A percentile compares a stretch with the other conserved stretches of the same genome.
phyloP scores from a whole-genome alignment of 2,113 vertebrate species.

The Passer domesticus region DNA sequence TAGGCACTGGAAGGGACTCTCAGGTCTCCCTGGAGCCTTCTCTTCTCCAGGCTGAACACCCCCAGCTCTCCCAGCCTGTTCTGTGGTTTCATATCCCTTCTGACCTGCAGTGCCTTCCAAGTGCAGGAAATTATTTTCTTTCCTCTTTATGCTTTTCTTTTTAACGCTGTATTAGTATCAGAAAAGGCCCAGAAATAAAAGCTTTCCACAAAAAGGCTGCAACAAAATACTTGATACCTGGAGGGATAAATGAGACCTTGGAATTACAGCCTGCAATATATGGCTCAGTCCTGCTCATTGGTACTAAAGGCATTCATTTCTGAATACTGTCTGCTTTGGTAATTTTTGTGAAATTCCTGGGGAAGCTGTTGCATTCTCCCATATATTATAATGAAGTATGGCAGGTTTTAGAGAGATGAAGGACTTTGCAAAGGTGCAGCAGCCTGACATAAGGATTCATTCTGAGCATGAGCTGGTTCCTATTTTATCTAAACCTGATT shows the following conservation, averaged over 20 bases:
- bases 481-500: slow-evolving; percentile 63
- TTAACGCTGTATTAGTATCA: neutral
- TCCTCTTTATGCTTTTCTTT: neutral
- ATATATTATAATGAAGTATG: neutral
- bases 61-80: neutral
- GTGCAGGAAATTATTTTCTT: neutral
- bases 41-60: neutral
- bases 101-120: neutral
- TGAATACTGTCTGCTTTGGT: slow-evolving; percentile 21
- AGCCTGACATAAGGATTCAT: slow-evolving; percentile 35
- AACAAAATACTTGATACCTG: neutral
- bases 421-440: slow-evolving; percentile 56
- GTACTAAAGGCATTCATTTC: slow-evolving; percentile 35
- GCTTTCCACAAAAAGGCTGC: neutral
- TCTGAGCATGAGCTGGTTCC: slow-evolving; percentile 33
- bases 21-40: neutral
- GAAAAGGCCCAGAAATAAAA: neutral
- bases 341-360: slow-evolving; percentile 17
- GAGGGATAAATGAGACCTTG: slow-evolving; percentile 20
- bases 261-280: neutral
- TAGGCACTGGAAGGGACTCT: neutral
- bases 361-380: slow-evolving; percentile 1
- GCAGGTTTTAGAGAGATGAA: slow-evolving; percentile 48
- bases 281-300: neutral
- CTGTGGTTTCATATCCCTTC: rapidly evolving